A percentile compares a stretch with the other conserved stretches of the same genome.
Evolutionary conservation across 92 coral and sea anemone species (phyloP).

Genomic region (Phenganax stokvisi): DNA sequence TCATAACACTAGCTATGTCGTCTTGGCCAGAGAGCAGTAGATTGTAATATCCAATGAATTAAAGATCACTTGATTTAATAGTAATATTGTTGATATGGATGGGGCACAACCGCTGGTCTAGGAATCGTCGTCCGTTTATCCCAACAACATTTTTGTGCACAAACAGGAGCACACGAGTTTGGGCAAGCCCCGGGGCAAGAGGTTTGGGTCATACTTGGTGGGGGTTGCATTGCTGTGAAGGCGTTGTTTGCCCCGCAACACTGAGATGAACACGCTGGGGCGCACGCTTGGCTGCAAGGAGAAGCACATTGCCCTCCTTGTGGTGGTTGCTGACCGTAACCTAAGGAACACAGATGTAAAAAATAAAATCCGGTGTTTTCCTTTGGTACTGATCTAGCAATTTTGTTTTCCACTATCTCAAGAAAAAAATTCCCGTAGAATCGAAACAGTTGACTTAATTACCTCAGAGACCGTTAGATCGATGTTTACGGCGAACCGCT

Average conservation of each 20-base stretch:
- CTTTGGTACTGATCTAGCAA: no score
- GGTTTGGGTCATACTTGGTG: slow-evolving; percentile 1
- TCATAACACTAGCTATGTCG: background rate
- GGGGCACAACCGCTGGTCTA: slow-evolving; percentile 1
- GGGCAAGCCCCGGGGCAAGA: slow-evolving; percentile 39
- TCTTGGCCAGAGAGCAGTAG: background rate
- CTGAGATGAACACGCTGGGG: slow-evolving; percentile 38
- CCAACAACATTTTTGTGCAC: slow-evolving; percentile 34
- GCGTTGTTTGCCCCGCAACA: slow-evolving; percentile 39
- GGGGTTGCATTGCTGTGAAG: slow-evolving; percentile 19
- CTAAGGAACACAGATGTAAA: background rate
- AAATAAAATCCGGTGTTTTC: no score
- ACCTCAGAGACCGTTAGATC: no score
- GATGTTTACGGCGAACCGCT: no score
- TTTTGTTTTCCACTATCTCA: no score
- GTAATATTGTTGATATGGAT: slow-evolving; percentile 25
- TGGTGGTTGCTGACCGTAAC: slow-evolving; percentile 8
- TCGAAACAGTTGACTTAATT: no score
- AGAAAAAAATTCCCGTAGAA: no score
- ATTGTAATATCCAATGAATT: background rate
- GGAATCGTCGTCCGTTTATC: slow-evolving; percentile 35
- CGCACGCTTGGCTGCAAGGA: slow-evolving; percentile 35
- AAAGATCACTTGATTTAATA: background rate
- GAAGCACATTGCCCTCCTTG: slow-evolving; percentile 23
- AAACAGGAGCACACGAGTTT: slow-evolving; percentile 25